Evolutionary conservation across 2,113 vertebrate genomes (phyloP).

Genomic region (Lontra canadensis): DNA sequence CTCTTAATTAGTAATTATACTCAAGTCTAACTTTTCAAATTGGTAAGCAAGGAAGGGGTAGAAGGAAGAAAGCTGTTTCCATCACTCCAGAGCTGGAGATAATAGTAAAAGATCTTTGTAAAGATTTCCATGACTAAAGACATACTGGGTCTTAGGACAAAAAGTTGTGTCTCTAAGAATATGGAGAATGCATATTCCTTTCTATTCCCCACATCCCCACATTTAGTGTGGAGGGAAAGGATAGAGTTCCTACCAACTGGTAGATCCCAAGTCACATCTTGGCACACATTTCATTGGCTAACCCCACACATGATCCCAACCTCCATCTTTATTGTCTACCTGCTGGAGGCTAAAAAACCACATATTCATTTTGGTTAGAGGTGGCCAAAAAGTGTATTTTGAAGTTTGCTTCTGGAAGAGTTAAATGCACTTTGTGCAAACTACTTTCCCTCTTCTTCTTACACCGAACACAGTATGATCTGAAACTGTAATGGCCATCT

Average conservation of each 20-base stretch:
- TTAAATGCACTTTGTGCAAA: background rate
- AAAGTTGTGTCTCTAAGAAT: background rate
- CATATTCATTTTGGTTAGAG: background rate
- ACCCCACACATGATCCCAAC: background rate
- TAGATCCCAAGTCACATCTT: background rate
- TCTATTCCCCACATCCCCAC: background rate
- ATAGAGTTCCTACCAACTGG: background rate
- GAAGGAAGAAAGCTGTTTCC: background rate
- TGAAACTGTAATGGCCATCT: background rate
- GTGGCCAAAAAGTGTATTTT: background rate
- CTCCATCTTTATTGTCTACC: background rate
- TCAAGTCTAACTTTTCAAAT: background rate
- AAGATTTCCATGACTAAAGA: background rate
- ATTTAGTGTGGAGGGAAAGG: background rate
- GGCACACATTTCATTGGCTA: background rate
- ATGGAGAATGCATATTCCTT: background rate
- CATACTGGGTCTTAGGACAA: background rate
- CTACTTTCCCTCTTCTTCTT: background rate
- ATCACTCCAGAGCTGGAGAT: background rate
- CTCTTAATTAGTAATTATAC: slow-evolving; percentile 13
- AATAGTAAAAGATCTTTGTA: background rate
- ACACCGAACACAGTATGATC: background rate
- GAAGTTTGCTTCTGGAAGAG: background rate
- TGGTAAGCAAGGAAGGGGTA: background rate
- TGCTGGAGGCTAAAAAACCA: background rate